Evolutionary conservation across 2,113 vertebrate species (phyloP).

Genomic region (Meleagris gallopavo): DNA sequence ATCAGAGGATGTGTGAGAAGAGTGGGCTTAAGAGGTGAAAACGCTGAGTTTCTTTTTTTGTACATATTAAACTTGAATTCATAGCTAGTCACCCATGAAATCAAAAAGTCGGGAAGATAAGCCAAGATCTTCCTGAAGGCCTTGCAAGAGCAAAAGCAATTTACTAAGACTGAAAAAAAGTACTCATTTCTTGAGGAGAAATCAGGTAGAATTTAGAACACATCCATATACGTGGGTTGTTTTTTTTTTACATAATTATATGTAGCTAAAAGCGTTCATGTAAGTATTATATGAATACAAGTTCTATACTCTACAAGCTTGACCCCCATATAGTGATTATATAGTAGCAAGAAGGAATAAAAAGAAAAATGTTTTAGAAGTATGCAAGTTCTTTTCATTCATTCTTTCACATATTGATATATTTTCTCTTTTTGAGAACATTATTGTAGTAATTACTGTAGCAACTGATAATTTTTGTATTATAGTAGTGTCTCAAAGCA

Average conservation of each 20-base stretch:
- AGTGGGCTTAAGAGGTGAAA: not conserved
- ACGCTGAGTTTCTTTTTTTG: not conserved
- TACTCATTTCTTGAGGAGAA: not conserved
- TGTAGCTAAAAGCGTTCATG: not conserved
- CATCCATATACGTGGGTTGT: not conserved
- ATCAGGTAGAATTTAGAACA: not conserved
- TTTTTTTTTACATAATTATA: not conserved
- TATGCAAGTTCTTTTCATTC: not conserved
- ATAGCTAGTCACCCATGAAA: constrained; percentile 25
- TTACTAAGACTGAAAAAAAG: not conserved
- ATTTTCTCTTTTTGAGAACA: not conserved
- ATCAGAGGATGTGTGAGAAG: not conserved
- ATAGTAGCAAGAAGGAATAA: not conserved
- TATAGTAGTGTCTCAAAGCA: not conserved
- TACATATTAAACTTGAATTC: not conserved
- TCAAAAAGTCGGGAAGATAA: constrained; percentile 26
- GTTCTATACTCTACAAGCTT: not conserved
- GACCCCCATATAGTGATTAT: not conserved
- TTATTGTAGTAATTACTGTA: not conserved
- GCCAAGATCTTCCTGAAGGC: not conserved
- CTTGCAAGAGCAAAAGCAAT: not conserved
- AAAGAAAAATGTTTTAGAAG: not conserved
- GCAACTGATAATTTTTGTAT: not conserved
- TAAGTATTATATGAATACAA: not conserved
- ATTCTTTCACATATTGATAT: not conserved